Conservation (phyloP, 2,888 invertebrate species). For the Bembecia ichneumoniformis region DNA sequence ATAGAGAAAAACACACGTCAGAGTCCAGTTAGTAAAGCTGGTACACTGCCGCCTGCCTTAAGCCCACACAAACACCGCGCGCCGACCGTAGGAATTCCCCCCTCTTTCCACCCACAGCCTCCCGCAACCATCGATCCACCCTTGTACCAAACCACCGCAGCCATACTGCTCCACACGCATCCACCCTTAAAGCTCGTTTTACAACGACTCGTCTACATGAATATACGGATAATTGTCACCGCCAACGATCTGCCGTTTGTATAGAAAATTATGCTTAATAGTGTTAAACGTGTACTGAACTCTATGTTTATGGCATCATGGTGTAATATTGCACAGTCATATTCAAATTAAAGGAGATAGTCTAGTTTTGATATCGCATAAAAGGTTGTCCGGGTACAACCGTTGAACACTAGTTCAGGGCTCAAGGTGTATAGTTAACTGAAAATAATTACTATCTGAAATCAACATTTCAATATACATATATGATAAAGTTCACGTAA, state of each 20-base stretch:
- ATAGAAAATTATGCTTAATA: conserved; percentile 15
- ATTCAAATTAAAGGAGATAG: too few species aligned
- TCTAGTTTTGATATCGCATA: too few species aligned
- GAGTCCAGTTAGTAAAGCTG: conserved; percentile 30
- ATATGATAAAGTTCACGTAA: too few species aligned
- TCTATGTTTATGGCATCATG: conserved; percentile 9
- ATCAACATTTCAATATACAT: too few species aligned
- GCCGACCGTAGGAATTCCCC: conserved; percentile 35
- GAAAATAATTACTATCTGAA: too few species aligned
- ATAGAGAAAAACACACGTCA: conserved; percentile 24
- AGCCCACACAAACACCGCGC: conserved; percentile 6
- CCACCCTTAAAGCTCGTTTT: not conserved
- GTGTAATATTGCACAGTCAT: not conserved
- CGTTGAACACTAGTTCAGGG: too few species aligned
- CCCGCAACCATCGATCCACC: conserved; percentile 58
- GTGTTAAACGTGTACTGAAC: conserved; percentile 28
- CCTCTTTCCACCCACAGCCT: conserved; percentile 20
- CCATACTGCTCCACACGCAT: not conserved
- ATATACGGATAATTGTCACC: conserved; percentile 11
- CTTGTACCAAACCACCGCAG: conserved; percentile 11
- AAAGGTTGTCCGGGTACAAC: too few species aligned
- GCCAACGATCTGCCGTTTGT: conserved; percentile 26
- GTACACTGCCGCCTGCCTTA: conserved; percentile 32
- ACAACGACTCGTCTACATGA: not conserved
- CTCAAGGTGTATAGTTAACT: too few species aligned